phyloP scores from a whole-genome alignment of 2,797 vertebrate genomes.

The Antrozous pallidus region DNA sequence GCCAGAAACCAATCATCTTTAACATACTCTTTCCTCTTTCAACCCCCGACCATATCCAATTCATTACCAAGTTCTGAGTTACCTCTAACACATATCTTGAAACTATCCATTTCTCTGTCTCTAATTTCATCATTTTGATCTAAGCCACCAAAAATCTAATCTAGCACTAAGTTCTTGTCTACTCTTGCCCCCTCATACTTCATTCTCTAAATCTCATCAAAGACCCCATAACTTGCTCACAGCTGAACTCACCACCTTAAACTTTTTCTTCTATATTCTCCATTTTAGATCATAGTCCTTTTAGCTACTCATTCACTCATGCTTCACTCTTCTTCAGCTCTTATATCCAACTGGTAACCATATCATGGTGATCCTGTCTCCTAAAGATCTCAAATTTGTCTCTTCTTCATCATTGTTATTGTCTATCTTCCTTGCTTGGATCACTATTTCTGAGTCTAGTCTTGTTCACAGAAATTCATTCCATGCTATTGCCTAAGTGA shows the following conservation, averaged over 20 bases:
- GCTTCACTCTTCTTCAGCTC: background rate
- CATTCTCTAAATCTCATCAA: background rate
- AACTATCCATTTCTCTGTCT: background rate
- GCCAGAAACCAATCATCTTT: constrained; percentile 12
- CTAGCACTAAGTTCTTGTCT: background rate
- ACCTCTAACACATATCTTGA: constrained; percentile 3
- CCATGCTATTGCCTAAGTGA: background rate
- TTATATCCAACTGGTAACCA: background rate
- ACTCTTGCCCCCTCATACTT: background rate
- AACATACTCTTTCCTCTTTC: background rate
- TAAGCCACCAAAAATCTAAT: background rate
- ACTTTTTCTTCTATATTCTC: background rate
- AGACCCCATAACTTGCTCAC: background rate
- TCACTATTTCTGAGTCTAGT: background rate
- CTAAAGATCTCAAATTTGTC: background rate
- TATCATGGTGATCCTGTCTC: background rate
- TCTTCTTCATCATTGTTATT: background rate
- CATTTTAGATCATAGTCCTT: background rate
- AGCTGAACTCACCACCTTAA: background rate
- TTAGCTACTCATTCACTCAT: background rate
- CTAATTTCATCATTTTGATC: constrained; percentile 5
- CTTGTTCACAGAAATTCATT: background rate
- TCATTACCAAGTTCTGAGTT: constrained; percentile 26
- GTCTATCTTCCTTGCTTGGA: background rate
- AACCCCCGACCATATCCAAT: background rate